Conservation (phyloP, 2,113 vertebrate genomes). For the Podiceps cristatus region DNA sequence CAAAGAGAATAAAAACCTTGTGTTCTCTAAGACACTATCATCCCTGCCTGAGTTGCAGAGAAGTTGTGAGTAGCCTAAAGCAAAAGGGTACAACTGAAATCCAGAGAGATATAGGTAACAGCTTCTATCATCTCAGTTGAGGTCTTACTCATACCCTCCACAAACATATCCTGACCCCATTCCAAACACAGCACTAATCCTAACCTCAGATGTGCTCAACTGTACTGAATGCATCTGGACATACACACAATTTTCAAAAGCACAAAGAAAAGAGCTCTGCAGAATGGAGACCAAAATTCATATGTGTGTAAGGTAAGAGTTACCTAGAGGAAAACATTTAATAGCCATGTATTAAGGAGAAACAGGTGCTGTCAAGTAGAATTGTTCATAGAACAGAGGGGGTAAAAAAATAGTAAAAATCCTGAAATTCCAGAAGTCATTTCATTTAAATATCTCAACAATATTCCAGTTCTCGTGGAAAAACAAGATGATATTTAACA, state of each 20-base stretch:
- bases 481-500: not conserved
- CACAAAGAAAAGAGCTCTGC: not conserved
- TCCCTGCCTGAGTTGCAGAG: not conserved
- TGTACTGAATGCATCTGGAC: not conserved
- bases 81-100: not conserved
- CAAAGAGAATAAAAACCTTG: conserved; percentile 58
- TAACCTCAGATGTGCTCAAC: not conserved
- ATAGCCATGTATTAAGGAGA: not conserved
- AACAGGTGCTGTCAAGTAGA: not conserved
- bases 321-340: not conserved
- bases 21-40: not conserved
- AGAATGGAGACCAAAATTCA: not conserved
- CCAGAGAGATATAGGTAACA: not conserved
- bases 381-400: not conserved
- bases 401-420: not conserved
- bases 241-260: not conserved
- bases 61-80: not conserved
- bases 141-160: not conserved
- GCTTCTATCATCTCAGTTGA: not conserved
- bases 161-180: not conserved
- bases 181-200: not conserved
- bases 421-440: not conserved
- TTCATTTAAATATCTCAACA: not conserved
- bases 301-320: not conserved
- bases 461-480: not conserved